Conservation (phyloP, 2,888 invertebrate species). For the Acleris laterana region DNA sequence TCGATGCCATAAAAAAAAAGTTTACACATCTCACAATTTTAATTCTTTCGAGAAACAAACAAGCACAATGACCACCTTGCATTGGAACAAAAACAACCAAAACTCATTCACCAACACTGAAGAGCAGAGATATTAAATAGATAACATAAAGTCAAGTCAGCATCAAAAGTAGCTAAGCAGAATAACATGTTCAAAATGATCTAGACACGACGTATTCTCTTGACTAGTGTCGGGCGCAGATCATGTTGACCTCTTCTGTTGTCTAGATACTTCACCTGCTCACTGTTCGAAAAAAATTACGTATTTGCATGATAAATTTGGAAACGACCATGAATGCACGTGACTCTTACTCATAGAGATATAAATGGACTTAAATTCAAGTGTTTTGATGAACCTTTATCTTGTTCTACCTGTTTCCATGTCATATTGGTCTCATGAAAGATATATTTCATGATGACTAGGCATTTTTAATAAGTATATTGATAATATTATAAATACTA, state of each 20-base stretch:
- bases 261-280: no score
- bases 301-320: not conserved
- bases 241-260: no score
- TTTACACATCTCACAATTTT: no score
- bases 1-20: no score
- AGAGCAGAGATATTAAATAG: not conserved
- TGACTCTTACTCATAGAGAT: conserved; percentile 14
- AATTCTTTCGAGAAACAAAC: no score
- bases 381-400: conserved; percentile 30
- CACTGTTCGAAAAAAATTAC: not conserved
- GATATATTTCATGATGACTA: conserved; percentile 15
- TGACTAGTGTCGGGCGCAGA: no score
- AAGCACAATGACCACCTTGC: no score
- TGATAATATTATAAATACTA: not conserved
- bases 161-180: no score
- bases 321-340: conserved; percentile 14
- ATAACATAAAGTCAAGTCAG: not conserved
- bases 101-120: not conserved
- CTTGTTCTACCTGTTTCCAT: conserved; percentile 4
- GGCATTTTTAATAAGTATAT: not conserved
- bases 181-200: no score
- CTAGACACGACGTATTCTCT: no score
- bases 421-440: conserved; percentile 8
- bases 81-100: not conserved
- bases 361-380: conserved; percentile 5